Base-by-base conservation (phyloP, 2,888 invertebrate species). In the Ceriagrion tenellum region DNA sequence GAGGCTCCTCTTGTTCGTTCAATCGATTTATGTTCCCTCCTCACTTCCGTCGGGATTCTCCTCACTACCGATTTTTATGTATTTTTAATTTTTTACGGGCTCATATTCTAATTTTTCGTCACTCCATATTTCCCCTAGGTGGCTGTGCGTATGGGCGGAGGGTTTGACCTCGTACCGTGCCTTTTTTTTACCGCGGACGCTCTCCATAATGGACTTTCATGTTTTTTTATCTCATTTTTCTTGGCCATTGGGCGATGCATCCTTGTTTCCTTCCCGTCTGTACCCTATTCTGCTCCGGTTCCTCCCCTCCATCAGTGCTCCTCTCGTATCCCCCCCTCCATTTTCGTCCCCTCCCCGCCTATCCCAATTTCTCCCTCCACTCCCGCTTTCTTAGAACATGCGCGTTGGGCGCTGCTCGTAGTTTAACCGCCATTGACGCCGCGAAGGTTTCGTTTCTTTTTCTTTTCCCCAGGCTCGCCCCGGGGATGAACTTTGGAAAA, bases 381-480 rank as follows among this genome's bases (percentile, higher is more conserved):
- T 26, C 26, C 47, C 12, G 18, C 23, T 47, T 56, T 47, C 69
- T 93, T 93, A 69, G 93, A 93, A 69, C 93, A 93, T 93, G 93
- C 93, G 93, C 93, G 74, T 47, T 74, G 91, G 35, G 89, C n/a
- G 47, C 89, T 89, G 55, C 20, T 55, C 69, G 55, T 26, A 55
- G 55, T 55, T 89, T 89, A 89, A 89, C 89, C 89, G 89, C 89
- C 89, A 89, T 93, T 63, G 40, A 40, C 40, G 93, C 90, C 30
- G 90, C 8, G 59, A 59, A n/a, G 30, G n/a, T 35, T 91, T 55
- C n/a, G 18, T 30, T 16, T 18, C 55, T 35, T 89, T 89, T 55
- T 91, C 30, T 59, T 91, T 12, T 59, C 90, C 18, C 35, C 30
- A 18, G 13, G 13, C 81, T 81, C 35, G 81, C 35, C 35, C 16